These are phyloP conservation scores for Tetragonisca angustula DNA, from an alignment of 2,888 invertebrate species.

Conservation along the genomic window DNA sequence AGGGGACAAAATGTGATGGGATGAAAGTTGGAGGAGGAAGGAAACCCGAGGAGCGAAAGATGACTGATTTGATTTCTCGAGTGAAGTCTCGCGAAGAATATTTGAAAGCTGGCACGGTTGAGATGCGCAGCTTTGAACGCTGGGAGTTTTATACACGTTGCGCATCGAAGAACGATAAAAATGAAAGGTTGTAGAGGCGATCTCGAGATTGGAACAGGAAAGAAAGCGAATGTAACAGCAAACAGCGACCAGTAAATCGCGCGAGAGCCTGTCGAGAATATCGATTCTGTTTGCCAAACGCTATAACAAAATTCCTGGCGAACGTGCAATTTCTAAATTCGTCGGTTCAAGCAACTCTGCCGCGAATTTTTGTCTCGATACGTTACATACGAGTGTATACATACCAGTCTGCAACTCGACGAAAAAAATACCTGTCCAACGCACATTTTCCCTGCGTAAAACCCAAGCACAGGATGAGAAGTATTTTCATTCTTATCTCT, in stretches of 20 bases:
- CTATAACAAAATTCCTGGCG: constrained; percentile 59
- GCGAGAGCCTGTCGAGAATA: constrained; percentile 41
- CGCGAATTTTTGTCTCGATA: constrained; percentile 41
- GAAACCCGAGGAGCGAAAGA: neutral
- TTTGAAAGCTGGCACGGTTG: neutral
- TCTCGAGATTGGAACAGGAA: neutral
- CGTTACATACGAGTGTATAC: constrained; percentile 4
- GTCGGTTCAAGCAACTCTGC: constrained; percentile 59
- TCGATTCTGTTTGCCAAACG: constrained; percentile 56
- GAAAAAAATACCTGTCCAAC: neutral
- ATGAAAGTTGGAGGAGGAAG: neutral
- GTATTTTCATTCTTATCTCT: neutral
- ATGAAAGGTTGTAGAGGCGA: neutral
- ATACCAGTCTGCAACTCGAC: neutral
- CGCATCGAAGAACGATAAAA: neutral
- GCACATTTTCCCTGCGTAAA: neutral
- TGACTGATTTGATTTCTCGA: neutral
- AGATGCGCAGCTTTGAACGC: too few relatives aligned
- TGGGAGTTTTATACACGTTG: too few relatives aligned
- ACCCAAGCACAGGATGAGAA: neutral
- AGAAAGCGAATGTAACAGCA: constrained; percentile 1
- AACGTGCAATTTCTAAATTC: constrained; percentile 58
- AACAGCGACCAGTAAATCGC: constrained; percentile 25
- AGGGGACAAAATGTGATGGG: too few relatives aligned
- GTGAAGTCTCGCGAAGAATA: neutral